Conservation (phyloP, 2,113 vertebrate genomes). For the Protobothrops flavoviridis region DNA sequence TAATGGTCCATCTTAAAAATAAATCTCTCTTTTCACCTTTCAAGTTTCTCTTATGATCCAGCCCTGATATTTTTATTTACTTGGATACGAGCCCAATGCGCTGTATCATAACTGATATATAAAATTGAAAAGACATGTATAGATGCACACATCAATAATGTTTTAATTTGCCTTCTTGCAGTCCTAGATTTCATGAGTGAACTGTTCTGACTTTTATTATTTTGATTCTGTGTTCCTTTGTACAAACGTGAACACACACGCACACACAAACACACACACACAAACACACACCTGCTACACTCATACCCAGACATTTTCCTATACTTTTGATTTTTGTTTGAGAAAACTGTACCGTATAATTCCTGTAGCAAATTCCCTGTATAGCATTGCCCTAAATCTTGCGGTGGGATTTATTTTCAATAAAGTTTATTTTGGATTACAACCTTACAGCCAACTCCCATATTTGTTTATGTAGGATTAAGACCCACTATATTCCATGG, state of each 20-base stretch:
- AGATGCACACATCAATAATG: not conserved
- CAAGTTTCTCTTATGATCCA: not conserved
- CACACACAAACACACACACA: not conserved
- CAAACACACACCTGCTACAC: not conserved
- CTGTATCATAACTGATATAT: not conserved
- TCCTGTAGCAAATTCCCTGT: not conserved
- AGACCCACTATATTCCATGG: not conserved
- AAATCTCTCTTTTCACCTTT: not conserved
- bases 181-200: not conserved
- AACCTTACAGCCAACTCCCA: not conserved
- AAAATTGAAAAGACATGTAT: not conserved
- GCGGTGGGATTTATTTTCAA: not conserved
- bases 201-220: not conserved
- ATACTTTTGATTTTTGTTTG: not conserved
- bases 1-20: not conserved
- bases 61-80: not conserved
- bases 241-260: not conserved
- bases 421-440: not conserved
- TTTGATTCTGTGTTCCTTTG: not conserved
- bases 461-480: not conserved
- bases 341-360: not conserved
- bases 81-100: not conserved
- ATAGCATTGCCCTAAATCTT: not conserved
- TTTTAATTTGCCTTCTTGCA: not conserved
- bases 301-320: not conserved